These are phyloP conservation scores for Xenus cinereus DNA, from an alignment of 2,113 vertebrate species.

Conservation along the genomic window DNA sequence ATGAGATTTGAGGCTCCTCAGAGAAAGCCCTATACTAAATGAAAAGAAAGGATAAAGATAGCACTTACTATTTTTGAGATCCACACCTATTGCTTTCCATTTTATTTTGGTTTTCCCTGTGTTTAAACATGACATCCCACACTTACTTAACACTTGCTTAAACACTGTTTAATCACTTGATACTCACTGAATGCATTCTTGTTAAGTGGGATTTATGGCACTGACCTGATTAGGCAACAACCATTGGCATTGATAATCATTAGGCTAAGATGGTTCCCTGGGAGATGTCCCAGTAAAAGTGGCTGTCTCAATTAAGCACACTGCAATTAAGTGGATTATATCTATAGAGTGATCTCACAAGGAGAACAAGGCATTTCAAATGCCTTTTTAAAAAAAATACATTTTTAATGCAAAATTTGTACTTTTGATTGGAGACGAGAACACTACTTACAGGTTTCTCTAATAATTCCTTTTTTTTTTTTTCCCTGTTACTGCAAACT, in stretches of 20 bases:
- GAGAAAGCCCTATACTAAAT: neutral
- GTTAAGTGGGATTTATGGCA: constrained; percentile 10
- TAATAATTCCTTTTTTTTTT: neutral
- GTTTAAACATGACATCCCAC: neutral
- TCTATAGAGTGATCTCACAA: constrained; percentile 20
- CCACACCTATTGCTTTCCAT: neutral
- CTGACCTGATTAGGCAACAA: constrained; percentile 42
- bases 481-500: neutral
- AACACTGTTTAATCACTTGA: constrained; percentile 5
- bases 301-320: constrained; percentile 48
- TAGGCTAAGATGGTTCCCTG: constrained; percentile 34
- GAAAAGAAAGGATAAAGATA: neutral
- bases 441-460: neutral
- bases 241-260: constrained; percentile 50
- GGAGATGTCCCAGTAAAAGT: constrained; percentile 52
- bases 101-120: neutral
- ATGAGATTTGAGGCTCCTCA: neutral
- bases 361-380: neutral
- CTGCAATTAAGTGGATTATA: constrained; percentile 28
- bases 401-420: neutral
- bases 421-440: neutral
- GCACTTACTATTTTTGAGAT: neutral
- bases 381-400: neutral
- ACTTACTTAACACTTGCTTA: neutral
- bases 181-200: neutral